These are phyloP conservation scores for Xyrauchen texanus DNA, from an alignment of 2,113 vertebrate genomes.

Conservation along the genomic window DNA sequence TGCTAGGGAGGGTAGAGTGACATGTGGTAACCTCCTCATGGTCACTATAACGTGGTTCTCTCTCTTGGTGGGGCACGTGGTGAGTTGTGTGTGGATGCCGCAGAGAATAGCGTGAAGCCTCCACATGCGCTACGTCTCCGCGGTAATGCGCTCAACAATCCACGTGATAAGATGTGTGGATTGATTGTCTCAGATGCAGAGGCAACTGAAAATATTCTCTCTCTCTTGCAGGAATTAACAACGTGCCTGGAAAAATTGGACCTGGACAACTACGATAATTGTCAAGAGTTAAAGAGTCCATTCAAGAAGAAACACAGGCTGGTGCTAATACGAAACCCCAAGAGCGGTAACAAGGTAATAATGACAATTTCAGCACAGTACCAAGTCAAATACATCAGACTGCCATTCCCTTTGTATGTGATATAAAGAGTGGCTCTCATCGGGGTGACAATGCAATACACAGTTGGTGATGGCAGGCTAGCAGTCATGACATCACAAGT, in stretches of 20 bases:
- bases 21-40: too few relatives aligned
- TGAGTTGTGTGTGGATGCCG: too few relatives aligned
- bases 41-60: too few relatives aligned
- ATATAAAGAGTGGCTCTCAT: conserved; percentile 54
- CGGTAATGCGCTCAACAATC: too few relatives aligned
- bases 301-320: conserved; percentile 89
- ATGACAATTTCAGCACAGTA: background rate
- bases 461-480: conserved; percentile 29
- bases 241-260: conserved; percentile 88
- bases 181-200: too few relatives aligned
- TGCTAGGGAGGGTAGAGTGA: too few relatives aligned
- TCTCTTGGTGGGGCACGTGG: too few relatives aligned
- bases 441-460: conserved; percentile 45
- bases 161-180: too few relatives aligned
- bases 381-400: conserved; percentile 16
- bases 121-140: too few relatives aligned
- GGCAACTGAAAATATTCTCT: too few relatives aligned
- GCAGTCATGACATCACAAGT: conserved; percentile 40
- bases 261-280: conserved; percentile 89
- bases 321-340: conserved; percentile 80
- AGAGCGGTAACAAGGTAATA: conserved; percentile 86
- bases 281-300: conserved; percentile 85
- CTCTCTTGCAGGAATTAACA: conserved; percentile 79
- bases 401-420: conserved; percentile 32
- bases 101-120: too few relatives aligned